Evolutionary conservation across 2,113 vertebrate species (phyloP).

Genomic region (Lagopus muta): DNA sequence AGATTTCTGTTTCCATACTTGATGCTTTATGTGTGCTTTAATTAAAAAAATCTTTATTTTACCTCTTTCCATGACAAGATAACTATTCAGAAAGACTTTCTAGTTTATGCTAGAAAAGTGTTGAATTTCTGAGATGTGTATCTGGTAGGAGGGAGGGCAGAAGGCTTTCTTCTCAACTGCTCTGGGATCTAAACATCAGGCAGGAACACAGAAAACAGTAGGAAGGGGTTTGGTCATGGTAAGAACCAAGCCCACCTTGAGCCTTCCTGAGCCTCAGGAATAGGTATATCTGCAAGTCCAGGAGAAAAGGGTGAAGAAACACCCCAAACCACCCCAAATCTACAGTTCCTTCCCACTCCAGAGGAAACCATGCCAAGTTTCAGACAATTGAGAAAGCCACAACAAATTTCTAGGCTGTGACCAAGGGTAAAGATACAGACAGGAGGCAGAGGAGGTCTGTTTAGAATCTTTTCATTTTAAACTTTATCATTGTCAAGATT

Average conservation of each 20-base stretch:
- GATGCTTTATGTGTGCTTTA: background rate
- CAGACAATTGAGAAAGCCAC: background rate
- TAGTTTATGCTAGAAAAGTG: background rate
- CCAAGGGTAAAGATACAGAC: background rate
- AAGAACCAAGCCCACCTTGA: background rate
- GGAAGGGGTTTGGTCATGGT: background rate
- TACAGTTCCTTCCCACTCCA: background rate
- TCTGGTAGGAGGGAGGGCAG: background rate
- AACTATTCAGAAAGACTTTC: background rate
- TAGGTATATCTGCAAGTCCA: background rate
- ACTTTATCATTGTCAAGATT: background rate
- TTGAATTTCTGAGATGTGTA: background rate
- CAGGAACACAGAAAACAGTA: rapidly evolving
- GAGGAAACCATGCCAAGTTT: background rate
- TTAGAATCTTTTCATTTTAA: background rate
- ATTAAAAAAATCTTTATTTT: background rate
- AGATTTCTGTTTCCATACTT: background rate
- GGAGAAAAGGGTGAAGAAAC: background rate
- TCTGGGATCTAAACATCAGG: rapidly evolving
- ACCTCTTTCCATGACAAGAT: background rate
- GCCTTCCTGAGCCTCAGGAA: background rate
- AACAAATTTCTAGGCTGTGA: background rate
- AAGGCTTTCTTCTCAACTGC: background rate
- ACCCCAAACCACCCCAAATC: background rate
- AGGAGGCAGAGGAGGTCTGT: background rate